These are phyloP conservation scores for Parnassius smintheus DNA, from an alignment of 2,888 invertebrate genomes.

Conservation along the genomic window DNA sequence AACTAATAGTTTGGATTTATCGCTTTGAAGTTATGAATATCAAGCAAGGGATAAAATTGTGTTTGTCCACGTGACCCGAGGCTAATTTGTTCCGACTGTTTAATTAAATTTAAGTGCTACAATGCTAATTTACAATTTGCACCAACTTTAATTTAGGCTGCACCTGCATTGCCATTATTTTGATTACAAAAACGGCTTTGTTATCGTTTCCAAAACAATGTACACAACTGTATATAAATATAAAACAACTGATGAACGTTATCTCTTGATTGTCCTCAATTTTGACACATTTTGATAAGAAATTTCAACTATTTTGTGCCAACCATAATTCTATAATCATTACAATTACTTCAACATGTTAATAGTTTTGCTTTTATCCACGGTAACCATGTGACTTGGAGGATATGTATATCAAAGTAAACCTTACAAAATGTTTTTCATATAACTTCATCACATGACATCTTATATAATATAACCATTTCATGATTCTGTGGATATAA, in stretches of 20 bases:
- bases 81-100: conserved; percentile 43
- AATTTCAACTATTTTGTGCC: conserved; percentile 6
- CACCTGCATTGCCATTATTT: conserved; percentile 38
- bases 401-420: neutral
- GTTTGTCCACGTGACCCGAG: conserved; percentile 62
- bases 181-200: conserved; percentile 47
- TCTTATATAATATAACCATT: too few relatives aligned
- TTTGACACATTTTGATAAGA: conserved; percentile 13
- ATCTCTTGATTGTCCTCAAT: conserved; percentile 22
- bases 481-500: too few relatives aligned
- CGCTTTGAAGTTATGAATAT: conserved; percentile 40
- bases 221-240: conserved; percentile 25
- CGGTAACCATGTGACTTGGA: neutral
- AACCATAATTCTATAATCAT: neutral
- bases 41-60: conserved; percentile 43
- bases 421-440: too few relatives aligned
- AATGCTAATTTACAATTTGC: conserved; percentile 18
- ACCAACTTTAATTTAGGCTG: conserved; percentile 22
- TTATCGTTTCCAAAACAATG: conserved; percentile 43
- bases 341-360: neutral
- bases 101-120: conserved; percentile 38
- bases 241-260: conserved; percentile 22
- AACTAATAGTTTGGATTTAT: conserved; percentile 29
- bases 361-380: neutral
- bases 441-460: too few relatives aligned